A percentile compares a stretch with the other conserved stretches of the same genome.
Evolutionary conservation across 1,140 invertebrate genomes (phyloP).

Genomic region (Pararge aegeria): DNA sequence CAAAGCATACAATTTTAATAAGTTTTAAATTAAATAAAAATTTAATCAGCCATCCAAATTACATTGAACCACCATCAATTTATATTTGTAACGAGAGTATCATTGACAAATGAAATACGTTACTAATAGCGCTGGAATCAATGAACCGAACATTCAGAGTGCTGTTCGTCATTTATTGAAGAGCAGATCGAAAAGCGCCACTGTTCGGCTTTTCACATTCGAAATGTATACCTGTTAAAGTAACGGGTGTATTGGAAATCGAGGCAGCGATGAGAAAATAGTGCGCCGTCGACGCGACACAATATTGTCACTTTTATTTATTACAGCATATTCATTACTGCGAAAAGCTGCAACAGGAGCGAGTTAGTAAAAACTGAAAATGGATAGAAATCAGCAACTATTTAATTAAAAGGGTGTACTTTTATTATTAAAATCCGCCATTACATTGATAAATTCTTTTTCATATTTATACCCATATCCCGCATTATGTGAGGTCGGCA

Average conservation of each 20-base stretch:
- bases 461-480: no score
- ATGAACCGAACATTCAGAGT: conserved; percentile 24
- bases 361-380: no score
- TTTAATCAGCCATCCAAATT: background rate
- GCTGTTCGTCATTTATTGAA: conserved; percentile 27
- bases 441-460: no score
- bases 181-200: conserved; percentile 21
- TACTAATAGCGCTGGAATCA: conserved; percentile 25
- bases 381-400: no score
- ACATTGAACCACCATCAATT: background rate
- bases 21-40: no score
- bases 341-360: background rate
- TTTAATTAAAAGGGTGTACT: no score
- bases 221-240: conserved; percentile 20
- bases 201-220: conserved; percentile 22
- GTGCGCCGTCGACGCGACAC: background rate
- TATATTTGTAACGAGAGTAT: conserved; percentile 3
- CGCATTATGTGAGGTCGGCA: no score
- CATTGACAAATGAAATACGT: conserved; percentile 25
- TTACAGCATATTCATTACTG: conserved; percentile 1
- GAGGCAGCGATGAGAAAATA: conserved; percentile 5
- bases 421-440: no score
- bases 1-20: no score
- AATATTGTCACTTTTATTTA: conserved; percentile 2
- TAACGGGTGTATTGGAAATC: conserved; percentile 19